These are phyloP conservation scores for Actinia tenebrosa DNA, from an alignment of 64 coral and sea anemone species.

Conservation along the genomic window DNA sequence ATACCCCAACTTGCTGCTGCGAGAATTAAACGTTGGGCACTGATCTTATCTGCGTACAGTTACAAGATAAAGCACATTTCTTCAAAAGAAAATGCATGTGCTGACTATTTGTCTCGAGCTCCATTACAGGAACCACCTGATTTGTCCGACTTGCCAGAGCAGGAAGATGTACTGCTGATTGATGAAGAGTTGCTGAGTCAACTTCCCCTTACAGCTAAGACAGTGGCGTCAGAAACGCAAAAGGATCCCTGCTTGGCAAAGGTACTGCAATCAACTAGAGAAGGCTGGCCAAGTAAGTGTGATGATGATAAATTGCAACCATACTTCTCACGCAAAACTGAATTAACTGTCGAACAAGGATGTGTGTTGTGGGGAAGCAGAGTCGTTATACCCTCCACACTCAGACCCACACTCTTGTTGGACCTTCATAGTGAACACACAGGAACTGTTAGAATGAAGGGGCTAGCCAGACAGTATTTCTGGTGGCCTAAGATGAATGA, in stretches of 20 bases:
- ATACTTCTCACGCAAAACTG: conserved; percentile 29
- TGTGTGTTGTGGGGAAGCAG: conserved; percentile 45
- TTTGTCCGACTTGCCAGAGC: not conserved
- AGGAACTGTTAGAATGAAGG: conserved; percentile 40
- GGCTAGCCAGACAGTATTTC: conserved; percentile 32
- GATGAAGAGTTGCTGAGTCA: conserved; percentile 9
- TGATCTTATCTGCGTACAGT: conserved; percentile 43
- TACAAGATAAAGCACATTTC: conserved; percentile 36
- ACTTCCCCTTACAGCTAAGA: conserved; percentile 26
- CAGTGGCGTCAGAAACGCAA: conserved; percentile 29
- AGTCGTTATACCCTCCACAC: conserved; percentile 32
- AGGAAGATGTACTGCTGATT: conserved; percentile 29
- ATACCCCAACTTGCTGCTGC: conserved; percentile 35
- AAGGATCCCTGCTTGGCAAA: conserved; percentile 13
- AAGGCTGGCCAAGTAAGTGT: conserved; percentile 21
- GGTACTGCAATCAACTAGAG: not conserved
- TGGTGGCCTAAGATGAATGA: conserved; percentile 30
- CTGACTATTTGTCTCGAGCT: conserved; percentile 36
- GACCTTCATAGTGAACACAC: conserved; percentile 40
- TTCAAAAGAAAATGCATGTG: conserved; percentile 48
- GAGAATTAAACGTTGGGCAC: conserved; percentile 43
- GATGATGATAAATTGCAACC: conserved; percentile 24
- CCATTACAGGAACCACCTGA: conserved; percentile 30
- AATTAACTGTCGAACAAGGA: conserved; percentile 33
- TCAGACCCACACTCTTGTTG: conserved; percentile 29